Percentiles rank a stretch among this genome's conserved stretches.
phyloP scores from a whole-genome alignment of 2,888 invertebrate species.

The Lycaena phlaeas region DNA sequence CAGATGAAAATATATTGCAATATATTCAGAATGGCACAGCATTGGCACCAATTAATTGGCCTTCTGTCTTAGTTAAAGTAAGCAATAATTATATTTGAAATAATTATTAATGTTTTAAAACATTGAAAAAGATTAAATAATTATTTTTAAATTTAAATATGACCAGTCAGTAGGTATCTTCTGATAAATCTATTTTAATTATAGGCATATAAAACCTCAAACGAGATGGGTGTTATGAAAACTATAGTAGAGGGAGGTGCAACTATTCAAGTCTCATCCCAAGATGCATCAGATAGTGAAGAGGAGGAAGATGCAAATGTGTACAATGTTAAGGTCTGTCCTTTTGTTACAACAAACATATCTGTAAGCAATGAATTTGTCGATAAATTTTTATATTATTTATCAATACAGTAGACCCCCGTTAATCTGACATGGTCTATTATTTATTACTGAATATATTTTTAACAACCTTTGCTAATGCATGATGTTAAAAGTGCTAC shows the following conservation, averaged over 20 bases:
- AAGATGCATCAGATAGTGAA: constrained; percentile 45
- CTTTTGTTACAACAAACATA: not conserved
- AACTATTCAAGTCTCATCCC: constrained; percentile 51
- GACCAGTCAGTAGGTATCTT: too few relatives aligned
- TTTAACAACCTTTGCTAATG: too few relatives aligned
- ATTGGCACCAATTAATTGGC: constrained; percentile 66
- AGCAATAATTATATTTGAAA: constrained; percentile 15
- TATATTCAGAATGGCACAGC: constrained; percentile 77
- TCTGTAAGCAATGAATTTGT: too few relatives aligned
- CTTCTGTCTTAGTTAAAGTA: constrained; percentile 51
- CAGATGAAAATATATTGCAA: constrained; percentile 80
- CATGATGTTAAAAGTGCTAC: too few relatives aligned
- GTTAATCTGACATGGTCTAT: too few relatives aligned
- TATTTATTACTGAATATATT: too few relatives aligned
- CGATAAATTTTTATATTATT: too few relatives aligned
- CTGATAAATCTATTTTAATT: constrained; percentile 5
- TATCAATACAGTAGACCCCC: too few relatives aligned
- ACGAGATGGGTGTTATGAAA: constrained; percentile 34
- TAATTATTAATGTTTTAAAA: not conserved
- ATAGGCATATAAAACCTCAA: constrained; percentile 22
- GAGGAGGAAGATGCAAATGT: constrained; percentile 48
- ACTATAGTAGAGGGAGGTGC: constrained; percentile 46
- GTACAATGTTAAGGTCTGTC: constrained; percentile 50
- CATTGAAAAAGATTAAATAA: not conserved
- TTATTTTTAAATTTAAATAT: too few relatives aligned